phyloP scores from a whole-genome alignment of 2,113 vertebrate species.

The Toxotes chatareus region DNA sequence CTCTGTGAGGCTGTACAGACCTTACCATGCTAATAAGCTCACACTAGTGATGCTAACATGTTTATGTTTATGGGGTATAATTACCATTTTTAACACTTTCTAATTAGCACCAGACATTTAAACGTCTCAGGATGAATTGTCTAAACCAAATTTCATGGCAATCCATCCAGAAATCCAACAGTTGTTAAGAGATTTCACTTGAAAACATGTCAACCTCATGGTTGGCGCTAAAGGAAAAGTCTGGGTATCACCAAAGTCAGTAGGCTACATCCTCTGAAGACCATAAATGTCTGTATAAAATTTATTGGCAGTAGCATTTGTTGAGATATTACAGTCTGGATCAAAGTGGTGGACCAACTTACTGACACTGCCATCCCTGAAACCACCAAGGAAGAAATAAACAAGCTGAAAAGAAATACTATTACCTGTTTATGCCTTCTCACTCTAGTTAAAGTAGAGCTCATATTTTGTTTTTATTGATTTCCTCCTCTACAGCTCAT shows the following conservation, averaged over 20 bases:
- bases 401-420: neutral
- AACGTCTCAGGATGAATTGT: neutral
- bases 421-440: neutral
- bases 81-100: neutral
- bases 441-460: neutral
- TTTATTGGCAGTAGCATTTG: neutral
- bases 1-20: neutral
- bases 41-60: neutral
- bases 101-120: neutral
- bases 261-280: neutral
- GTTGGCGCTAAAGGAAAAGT: neutral
- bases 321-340: neutral
- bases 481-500: neutral
- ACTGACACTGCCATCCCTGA: neutral
- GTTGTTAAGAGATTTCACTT: neutral
- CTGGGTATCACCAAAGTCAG: neutral
- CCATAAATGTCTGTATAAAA: neutral
- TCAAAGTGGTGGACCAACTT: neutral
- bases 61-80: neutral
- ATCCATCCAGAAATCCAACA: neutral
- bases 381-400: constrained; percentile 1
- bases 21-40: neutral
- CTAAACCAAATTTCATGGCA: no score
- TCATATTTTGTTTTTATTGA: neutral
- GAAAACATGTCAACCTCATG: neutral